A percentile compares a stretch with the other conserved stretches of the same genome.
Conservation (phyloP, 2,888 invertebrate species). For the Nomada lathburiana region DNA sequence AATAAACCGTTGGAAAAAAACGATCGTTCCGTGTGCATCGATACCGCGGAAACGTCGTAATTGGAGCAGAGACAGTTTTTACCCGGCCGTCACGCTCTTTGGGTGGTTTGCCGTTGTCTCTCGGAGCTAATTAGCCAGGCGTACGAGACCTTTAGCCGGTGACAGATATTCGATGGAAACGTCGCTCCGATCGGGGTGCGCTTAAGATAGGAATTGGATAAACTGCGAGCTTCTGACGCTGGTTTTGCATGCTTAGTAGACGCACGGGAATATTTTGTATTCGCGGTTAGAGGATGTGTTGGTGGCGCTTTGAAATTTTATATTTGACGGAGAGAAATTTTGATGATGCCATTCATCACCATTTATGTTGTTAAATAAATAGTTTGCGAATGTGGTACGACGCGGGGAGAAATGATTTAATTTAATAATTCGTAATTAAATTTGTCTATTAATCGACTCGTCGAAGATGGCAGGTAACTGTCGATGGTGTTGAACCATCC, state of each 20-base stretch:
- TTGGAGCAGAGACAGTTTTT: slow-evolving; percentile 30
- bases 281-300: neutral
- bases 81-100: too few species aligned
- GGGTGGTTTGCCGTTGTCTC: slow-evolving; percentile 17
- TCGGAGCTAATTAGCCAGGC: slow-evolving; percentile 47
- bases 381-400: too few species aligned
- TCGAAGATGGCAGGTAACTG: too few species aligned
- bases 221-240: neutral
- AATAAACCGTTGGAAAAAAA: neutral
- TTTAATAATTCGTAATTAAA: too few species aligned
- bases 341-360: too few species aligned
- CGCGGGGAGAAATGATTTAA: too few species aligned
- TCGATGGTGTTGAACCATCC: too few species aligned
- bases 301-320: too few species aligned
- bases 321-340: too few species aligned
- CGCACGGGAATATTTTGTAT: neutral
- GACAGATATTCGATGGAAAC: slow-evolving; percentile 15
- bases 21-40: slow-evolving; percentile 33
- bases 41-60: slow-evolving; percentile 34
- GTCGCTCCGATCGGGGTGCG: neutral
- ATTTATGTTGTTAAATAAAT: too few species aligned
- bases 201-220: neutral
- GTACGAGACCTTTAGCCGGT: slow-evolving; percentile 29
- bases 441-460: too few species aligned
- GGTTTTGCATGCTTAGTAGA: neutral